Conservation (phyloP, 2,113 vertebrate genomes). For the Chloropsis cyanopogon region DNA sequence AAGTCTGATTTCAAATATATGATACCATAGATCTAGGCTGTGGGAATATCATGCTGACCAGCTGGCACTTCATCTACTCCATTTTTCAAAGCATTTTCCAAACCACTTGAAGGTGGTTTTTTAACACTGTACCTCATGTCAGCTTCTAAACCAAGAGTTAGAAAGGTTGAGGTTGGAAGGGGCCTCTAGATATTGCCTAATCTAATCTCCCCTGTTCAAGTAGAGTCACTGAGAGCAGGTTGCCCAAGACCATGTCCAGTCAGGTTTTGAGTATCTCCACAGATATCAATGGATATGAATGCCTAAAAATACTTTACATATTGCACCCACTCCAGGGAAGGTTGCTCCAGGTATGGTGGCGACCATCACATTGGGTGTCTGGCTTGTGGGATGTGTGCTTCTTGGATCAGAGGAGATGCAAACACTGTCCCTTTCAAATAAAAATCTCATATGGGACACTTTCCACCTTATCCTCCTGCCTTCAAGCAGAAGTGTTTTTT, state of each 20-base stretch:
- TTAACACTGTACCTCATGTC: background rate
- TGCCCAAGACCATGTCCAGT: background rate
- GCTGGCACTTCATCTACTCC: background rate
- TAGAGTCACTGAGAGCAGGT: accelerated
- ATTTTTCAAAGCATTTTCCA: background rate
- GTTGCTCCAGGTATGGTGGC: background rate
- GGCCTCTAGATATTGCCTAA: background rate
- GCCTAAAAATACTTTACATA: background rate
- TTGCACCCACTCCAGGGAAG: background rate
- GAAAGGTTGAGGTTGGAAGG: background rate
- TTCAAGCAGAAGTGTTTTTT: background rate
- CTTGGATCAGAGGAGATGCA: background rate
- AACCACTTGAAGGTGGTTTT: background rate
- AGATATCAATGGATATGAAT: background rate
- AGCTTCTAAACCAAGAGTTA: background rate
- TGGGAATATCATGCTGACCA: background rate
- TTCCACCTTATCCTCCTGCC: background rate
- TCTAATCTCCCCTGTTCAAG: background rate
- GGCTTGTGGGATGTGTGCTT: background rate
- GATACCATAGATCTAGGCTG: background rate
- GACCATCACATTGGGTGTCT: background rate
- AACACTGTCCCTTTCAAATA: background rate
- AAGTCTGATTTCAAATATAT: slow-evolving; percentile 37
- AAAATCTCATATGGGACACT: background rate
- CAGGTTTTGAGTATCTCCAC: background rate